Evolutionary conservation across 2,888 invertebrate genomes (phyloP), one percentile per base, ranked within the genome.

Genomic region (Campoletis raptor): DNA sequence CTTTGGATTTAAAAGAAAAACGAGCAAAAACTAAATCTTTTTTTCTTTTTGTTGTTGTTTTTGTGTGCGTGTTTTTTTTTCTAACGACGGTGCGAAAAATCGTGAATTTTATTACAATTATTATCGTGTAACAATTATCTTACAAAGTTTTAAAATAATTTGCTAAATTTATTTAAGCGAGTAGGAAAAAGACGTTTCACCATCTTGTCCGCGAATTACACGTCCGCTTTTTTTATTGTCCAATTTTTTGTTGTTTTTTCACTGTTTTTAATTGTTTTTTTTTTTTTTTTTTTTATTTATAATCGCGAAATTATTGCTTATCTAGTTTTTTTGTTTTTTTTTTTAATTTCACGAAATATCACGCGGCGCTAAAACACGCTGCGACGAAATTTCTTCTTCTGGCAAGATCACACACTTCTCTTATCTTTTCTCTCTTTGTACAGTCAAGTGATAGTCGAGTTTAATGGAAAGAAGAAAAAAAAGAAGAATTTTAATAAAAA

Each of bases 341-440:
- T 24, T 42, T 85, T n/a, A n/a, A 79, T 57, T 5, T 42, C 18
- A 42, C 64, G 40, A 69, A 42, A 69, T 1, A 7, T 48, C 10
- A 30, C 69, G 79, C 86, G 79, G 86, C 79, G 84, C 86, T 87
- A 87, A 87, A 87, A 87, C 86, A 61, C 86, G 86, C 86, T 73
- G 84, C 86, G 78, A 69, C 21, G 10, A 82, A 64, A 12, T 79
- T 82, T 85, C 85, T 85, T n/a, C n/a, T n/a, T n/a, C 66, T 77
- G 83, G 83, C 83, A 81, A 86, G 67, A 57, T 54, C 40, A 30
- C 57, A 10, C 66, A 6, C 37, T 12, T 7, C 12, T 37, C 6
- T 36, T n/a, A 18, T 18, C n/a, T 61, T 30, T 4, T 42, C 70
- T 54, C 42, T 70, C 54, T 79, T 54, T 54, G 54, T 54, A 54